Percentiles rank a stretch among this genome's conserved stretches.
Conservation (phyloP, 2,113 vertebrate species). For the Dissostichus mawsoni region DNA sequence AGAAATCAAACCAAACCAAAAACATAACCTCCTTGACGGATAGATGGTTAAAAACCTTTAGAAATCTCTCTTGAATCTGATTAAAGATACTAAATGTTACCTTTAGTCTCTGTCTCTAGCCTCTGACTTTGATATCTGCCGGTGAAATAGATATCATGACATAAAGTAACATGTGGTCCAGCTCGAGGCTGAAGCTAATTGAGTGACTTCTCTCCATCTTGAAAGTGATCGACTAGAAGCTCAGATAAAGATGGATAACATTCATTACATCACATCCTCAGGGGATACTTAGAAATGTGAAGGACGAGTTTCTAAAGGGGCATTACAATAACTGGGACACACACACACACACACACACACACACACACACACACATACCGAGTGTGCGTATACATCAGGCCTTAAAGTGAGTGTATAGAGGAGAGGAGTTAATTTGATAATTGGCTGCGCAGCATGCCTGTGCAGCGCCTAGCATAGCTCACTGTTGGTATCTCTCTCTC, state of each 20-base stretch:
- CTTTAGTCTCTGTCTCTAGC: too few species aligned
- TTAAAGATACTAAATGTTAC: neutral
- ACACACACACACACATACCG: neutral
- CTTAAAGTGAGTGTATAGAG: neutral
- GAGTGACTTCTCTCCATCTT: too few species aligned
- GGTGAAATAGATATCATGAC: too few species aligned
- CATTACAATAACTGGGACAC: neutral
- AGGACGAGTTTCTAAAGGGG: too few species aligned
- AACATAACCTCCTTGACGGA: too few species aligned
- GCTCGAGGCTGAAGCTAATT: too few species aligned
- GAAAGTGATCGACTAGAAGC: neutral
- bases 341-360: slow-evolving; percentile 2
- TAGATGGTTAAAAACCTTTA: too few species aligned
- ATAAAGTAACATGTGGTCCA: too few species aligned
- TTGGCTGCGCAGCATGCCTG: slow-evolving; percentile 18
- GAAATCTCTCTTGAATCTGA: neutral
- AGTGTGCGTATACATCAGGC: neutral
- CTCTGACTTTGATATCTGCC: too few species aligned
- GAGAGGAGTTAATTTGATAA: slow-evolving; percentile 40
- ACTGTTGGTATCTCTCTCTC: neutral
- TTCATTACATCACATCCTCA: neutral
- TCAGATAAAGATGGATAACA: slow-evolving; percentile 12
- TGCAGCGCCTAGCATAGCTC: slow-evolving; percentile 25
- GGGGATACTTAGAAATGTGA: slow-evolving; percentile 5
- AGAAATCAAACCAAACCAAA: too few species aligned